Percentiles rank a stretch among this genome's conserved stretches.
Evolutionary conservation across 2,888 invertebrate genomes (phyloP).

Genomic region (Hylaea fasciaria): DNA sequence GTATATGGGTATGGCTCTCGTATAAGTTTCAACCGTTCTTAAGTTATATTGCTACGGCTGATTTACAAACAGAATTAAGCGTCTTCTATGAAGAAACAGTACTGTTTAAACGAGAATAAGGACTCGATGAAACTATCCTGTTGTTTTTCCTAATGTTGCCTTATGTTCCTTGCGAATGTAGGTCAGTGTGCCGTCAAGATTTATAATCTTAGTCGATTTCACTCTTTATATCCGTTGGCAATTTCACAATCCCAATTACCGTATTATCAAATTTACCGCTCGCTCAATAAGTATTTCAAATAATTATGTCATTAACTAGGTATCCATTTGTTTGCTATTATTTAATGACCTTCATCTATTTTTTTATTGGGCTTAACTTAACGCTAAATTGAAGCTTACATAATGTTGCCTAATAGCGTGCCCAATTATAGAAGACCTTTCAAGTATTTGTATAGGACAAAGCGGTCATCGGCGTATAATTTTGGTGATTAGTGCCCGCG

Average conservation of each 20-base stretch:
- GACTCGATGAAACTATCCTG: too few species aligned
- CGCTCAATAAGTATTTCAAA: slow-evolving; percentile 12
- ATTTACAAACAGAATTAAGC: too few species aligned
- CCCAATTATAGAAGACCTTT: slow-evolving; percentile 42
- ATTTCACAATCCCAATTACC: slow-evolving; percentile 16
- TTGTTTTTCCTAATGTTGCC: too few species aligned
- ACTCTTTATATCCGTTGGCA: slow-evolving; percentile 3
- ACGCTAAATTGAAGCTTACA: slow-evolving; percentile 40
- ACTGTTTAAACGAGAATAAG: too few species aligned
- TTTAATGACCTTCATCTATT: slow-evolving; percentile 15
- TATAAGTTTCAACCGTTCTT: too few species aligned
- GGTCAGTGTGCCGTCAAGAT: not conserved
- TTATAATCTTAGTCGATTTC: not conserved
- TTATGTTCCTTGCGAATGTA: too few species aligned
- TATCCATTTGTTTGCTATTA: slow-evolving; percentile 18
- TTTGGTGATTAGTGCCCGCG: slow-evolving; percentile 35
- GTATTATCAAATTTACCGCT: slow-evolving; percentile 10
- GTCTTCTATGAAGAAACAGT: too few species aligned
- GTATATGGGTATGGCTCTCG: too few species aligned
- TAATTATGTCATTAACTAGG: slow-evolving; percentile 1
- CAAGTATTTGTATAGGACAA: slow-evolving; percentile 44
- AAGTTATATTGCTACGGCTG: too few species aligned
- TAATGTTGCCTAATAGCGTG: slow-evolving; percentile 25
- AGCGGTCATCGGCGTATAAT: slow-evolving; percentile 57
- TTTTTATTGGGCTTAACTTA: slow-evolving; percentile 28